A percentile compares a stretch with the other conserved stretches of the same genome.
Evolutionary conservation across 2,113 vertebrate species (phyloP).

Genomic region (Eudyptes chrysolophus): DNA sequence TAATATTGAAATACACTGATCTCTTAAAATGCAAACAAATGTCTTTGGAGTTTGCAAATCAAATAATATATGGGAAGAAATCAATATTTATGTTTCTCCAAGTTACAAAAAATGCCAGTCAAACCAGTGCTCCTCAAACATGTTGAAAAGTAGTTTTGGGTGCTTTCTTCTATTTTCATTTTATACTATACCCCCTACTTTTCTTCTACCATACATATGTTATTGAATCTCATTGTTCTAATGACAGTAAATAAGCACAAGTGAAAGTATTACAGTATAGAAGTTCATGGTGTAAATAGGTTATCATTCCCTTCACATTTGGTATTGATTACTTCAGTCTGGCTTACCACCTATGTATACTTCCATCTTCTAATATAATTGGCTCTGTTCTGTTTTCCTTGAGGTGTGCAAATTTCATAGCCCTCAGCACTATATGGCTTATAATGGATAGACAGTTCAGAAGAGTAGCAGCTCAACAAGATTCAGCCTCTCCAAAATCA

Average conservation of each 20-base stretch:
- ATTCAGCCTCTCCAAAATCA: constrained; percentile 14
- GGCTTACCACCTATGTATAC: neutral
- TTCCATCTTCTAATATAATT: accelerated
- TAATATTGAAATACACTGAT: neutral
- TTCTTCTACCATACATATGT: accelerated
- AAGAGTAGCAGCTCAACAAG: neutral
- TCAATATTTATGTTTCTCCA: neutral
- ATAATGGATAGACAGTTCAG: neutral
- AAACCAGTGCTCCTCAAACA: neutral
- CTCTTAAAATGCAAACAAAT: neutral
- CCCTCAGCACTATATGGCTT: accelerated
- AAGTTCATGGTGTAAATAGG: neutral
- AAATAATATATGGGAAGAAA: neutral
- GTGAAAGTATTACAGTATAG: neutral
- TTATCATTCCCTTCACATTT: neutral
- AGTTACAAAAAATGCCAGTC: neutral
- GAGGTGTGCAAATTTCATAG: neutral
- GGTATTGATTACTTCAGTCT: neutral
- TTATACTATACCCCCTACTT: neutral
- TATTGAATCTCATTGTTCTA: neutral
- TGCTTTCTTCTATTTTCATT: neutral
- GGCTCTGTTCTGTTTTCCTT: neutral
- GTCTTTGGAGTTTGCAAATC: neutral
- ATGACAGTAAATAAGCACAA: neutral
- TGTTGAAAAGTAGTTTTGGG: neutral